Evolutionary conservation across 1,140 invertebrate genomes (phyloP), one percentile per base, ranked within the genome.

Genomic region (Bombyx mori): DNA sequence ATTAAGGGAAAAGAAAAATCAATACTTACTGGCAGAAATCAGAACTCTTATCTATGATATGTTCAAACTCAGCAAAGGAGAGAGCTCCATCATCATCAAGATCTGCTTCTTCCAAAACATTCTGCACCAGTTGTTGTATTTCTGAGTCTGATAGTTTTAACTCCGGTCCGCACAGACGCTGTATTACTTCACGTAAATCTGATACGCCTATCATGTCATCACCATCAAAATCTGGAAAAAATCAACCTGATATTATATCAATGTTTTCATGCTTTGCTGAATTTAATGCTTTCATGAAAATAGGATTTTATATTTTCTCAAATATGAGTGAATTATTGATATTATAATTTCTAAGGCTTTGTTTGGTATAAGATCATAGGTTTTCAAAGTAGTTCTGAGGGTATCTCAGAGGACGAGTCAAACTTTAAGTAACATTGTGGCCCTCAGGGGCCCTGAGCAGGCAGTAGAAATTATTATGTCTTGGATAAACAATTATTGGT

Each of bases 31-130:
- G 93, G 56, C 92, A 90, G 86, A 98, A 98, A 89, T 97, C 96
- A 7, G 94, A 95, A 71, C 95, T 95, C 79, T 97, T 97, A 63
- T 96, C 94, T 74, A 97, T 96, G 54, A 97, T 94, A 88, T 97
- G 96, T 76, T 97, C 96, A 91, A 98, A 98, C 89, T 98, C 97
- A 12, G 96, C 95, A 91, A 97, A 98, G 8, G 95, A 96, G 8
- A 98, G 79, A 26, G 94, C 94, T 50, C 95, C 94, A 89, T 98
- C 96, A 79, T 97, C 96, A 89, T 98, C 96, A 50, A 97, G 85
- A 88, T 98, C 97, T 10, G 96, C 95, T 88, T 98, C 97, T 67
- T 94, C 93, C 10, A 97, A 88, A 58, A 97, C 92, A 89, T 94
- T 94, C 60, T 87, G 84, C 0, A 87, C 79, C n/a, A 87, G 79